Conservation (phyloP, 2,888 invertebrate genomes). For the Strigamia crassipes region DNA sequence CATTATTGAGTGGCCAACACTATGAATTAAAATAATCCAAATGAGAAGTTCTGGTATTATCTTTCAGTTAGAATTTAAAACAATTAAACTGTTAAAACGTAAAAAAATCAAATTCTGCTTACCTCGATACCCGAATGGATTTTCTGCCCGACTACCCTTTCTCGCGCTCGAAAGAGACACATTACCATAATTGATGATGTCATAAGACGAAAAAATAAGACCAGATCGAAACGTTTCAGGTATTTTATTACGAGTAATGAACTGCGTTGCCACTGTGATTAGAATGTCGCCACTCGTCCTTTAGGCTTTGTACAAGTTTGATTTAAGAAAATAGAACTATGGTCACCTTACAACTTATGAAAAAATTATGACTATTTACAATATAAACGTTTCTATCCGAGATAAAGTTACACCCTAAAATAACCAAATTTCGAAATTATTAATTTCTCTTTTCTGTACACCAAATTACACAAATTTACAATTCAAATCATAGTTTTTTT, state of each 20-base stretch:
- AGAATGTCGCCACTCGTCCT: neutral
- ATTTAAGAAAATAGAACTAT: slow-evolving; percentile 14
- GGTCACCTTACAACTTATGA: neutral
- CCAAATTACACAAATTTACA: slow-evolving; percentile 25
- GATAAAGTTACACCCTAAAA: neutral
- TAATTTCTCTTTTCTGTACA: neutral
- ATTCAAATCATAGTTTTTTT: neutral
- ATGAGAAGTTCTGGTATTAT: neutral
- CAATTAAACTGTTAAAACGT: too few relatives aligned
- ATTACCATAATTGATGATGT: too few relatives aligned
- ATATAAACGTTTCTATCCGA: slow-evolving; percentile 12
- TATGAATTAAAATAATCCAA: too few relatives aligned
- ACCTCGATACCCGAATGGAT: too few relatives aligned
- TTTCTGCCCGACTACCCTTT: too few relatives aligned
- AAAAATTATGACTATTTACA: slow-evolving; percentile 35
- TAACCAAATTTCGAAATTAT: neutral
- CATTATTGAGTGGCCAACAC: neutral
- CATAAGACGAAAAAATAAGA: neutral
- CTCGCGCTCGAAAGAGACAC: too few relatives aligned
- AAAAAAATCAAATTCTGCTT: too few relatives aligned
- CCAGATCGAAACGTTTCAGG: neutral
- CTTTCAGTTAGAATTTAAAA: neutral
- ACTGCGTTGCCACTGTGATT: neutral
- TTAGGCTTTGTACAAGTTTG: neutral
- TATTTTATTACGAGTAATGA: neutral